phyloP scores from a whole-genome alignment of 2,113 vertebrate genomes.

The Arizona elegans region DNA sequence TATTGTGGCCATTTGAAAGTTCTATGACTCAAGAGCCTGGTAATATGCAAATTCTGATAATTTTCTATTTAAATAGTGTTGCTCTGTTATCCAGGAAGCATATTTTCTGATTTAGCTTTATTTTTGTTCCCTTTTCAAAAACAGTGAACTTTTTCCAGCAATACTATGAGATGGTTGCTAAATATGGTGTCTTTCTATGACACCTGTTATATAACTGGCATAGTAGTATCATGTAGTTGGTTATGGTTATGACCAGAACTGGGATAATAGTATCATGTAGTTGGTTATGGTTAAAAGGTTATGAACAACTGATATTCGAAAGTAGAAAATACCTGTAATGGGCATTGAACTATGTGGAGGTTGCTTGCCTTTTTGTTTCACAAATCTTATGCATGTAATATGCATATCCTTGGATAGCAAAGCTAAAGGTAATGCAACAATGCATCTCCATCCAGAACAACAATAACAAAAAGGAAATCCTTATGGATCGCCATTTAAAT shows the following conservation, averaged over 20 bases:
- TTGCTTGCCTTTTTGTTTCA: background rate
- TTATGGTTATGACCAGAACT: too few species aligned
- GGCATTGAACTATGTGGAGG: background rate
- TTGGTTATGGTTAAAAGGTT: background rate
- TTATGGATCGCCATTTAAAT: background rate
- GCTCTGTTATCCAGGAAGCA: background rate
- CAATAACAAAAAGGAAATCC: background rate
- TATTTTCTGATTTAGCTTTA: background rate
- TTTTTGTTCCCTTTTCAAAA: background rate
- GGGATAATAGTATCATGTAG: background rate
- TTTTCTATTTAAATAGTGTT: background rate
- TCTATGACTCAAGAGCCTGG: background rate
- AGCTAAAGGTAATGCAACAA: background rate
- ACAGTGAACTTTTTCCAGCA: background rate
- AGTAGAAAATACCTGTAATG: background rate
- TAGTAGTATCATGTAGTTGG: background rate
- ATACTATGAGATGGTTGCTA: background rate
- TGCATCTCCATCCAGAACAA: background rate
- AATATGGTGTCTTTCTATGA: background rate
- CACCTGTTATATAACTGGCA: background rate
- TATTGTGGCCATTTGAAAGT: background rate
- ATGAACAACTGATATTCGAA: background rate
- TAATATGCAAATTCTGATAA: background rate
- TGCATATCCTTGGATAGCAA: background rate
- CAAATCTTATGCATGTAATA: background rate